Base-by-base conservation (phyloP, 2,113 vertebrate species). In the Trichomycterus rosablanca region DNA sequence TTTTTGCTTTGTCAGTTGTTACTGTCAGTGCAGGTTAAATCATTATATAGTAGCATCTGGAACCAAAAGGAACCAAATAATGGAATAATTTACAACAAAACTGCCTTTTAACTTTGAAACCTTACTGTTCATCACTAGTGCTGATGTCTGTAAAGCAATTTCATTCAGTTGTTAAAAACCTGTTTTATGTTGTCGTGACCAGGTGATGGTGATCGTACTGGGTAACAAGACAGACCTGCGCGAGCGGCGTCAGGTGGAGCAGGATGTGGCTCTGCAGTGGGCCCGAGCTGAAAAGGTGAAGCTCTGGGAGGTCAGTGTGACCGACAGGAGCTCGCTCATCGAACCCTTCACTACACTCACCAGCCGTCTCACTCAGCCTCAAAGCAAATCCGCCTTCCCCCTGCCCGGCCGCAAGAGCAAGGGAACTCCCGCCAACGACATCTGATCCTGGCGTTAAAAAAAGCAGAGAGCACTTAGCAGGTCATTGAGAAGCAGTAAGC, bases 251-350 rank as follows among this genome's bases (percentile, higher is more conserved):
- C 88, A 95, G 85, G 94, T 97, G 68, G 92, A 95, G 0, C 71
- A 80, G 32, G 93, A 94, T 65, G 83, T 72, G 66, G 94, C 94
- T 0, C 91, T 94, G 79, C 91, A 91, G 54, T 97, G 93, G 94
- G 94, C 93, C 0, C 88, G 80, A 2, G 85, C 83, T 0, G 93
- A 98, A 84, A 93, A 90, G 76, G 89, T 97, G 66, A 90, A 90
- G 63, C 88, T 96, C 59, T 98, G 95, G 94, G 95, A 97, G 81
- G 94, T 96, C 67, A 95, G 88, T 0, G 93, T 94, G 18, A 79
- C 88, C 0, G 92, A 97, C 5, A 81, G 92, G 37, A 88, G 75
- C 76, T 90, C 91, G 0, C 84, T 98, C 67, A 89, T 91, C 3
- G 94, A 98, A 8, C 94, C 95, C 1, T 97, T 97, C 79, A 94